Conservation (phyloP, 35 echinoderm and acorn worm species). For the Holothuria glaberrima region DNA sequence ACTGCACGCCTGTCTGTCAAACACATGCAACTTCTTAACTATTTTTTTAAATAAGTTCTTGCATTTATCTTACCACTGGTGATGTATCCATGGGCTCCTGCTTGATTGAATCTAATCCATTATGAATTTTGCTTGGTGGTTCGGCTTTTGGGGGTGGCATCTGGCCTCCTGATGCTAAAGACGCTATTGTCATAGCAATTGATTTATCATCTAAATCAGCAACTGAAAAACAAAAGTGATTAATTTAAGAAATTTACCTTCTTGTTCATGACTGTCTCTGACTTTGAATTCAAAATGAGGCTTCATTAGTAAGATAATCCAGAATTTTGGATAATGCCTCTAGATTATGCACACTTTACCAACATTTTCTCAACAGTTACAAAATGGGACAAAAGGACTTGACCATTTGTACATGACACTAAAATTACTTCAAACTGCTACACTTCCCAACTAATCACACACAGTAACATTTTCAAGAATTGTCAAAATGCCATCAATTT, state of each 20-base stretch:
- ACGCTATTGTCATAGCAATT: conserved; percentile 99
- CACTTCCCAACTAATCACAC: no score
- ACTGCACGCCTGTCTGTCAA: no score
- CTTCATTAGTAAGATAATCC: background rate
- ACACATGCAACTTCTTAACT: no score
- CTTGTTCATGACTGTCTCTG: background rate
- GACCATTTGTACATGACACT: no score
- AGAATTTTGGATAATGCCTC: background rate
- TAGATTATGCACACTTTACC: background rate
- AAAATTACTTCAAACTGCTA: no score
- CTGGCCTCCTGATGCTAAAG: conserved; percentile 76
- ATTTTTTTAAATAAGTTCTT: no score
- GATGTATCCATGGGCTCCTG: conserved; percentile 44
- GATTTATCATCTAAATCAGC: conserved; percentile 87
- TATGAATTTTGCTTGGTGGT: conserved; percentile 12
- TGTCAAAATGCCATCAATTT: no score
- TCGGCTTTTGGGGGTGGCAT: conserved; percentile 48
- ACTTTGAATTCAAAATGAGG: background rate
- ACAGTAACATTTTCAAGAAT: no score
- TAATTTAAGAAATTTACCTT: no score
- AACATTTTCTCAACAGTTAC: no score
- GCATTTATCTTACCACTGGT: background rate
- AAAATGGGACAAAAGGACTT: no score
- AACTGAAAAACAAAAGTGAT: conserved; percentile 13
- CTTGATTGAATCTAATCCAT: conserved; percentile 54